Conservation (phyloP, 2,888 invertebrate species). For the Onthophagus sagittarius region DNA sequence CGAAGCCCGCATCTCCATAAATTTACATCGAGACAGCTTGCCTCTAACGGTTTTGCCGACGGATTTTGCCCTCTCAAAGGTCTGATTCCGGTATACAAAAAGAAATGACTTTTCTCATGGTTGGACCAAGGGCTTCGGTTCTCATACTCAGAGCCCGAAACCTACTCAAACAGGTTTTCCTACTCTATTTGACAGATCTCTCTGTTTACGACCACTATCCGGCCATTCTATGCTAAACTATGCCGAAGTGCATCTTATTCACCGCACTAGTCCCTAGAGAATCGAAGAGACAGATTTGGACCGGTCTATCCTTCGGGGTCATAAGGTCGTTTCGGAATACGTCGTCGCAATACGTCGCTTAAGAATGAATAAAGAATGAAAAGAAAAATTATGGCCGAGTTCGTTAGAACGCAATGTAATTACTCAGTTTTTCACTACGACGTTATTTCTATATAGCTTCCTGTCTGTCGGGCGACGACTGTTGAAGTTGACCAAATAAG, state of each 20-base stretch:
- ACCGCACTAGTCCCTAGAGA: neutral
- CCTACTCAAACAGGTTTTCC: neutral
- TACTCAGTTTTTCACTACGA: slow-evolving; percentile 6
- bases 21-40: neutral
- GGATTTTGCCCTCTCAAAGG: neutral
- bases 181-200: neutral
- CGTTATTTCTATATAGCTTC: slow-evolving; percentile 1
- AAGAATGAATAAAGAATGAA: too few species aligned
- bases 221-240: neutral
- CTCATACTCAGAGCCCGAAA: neutral
- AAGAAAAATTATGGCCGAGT: neutral
- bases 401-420: slow-evolving; percentile 1
- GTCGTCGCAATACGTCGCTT: too few species aligned
- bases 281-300: neutral
- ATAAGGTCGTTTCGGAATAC: too few species aligned
- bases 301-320: too few species aligned
- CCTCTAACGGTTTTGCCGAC: neutral
- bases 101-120: neutral
- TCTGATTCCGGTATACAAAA: neutral
- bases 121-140: neutral
- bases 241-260: neutral
- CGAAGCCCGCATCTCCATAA: neutral
- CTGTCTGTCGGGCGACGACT: slow-evolving; percentile 4
- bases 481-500: neutral
- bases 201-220: neutral